These are phyloP conservation scores for Bostrychus sinensis DNA, from an alignment of 2,113 vertebrate species.

Conservation along the genomic window DNA sequence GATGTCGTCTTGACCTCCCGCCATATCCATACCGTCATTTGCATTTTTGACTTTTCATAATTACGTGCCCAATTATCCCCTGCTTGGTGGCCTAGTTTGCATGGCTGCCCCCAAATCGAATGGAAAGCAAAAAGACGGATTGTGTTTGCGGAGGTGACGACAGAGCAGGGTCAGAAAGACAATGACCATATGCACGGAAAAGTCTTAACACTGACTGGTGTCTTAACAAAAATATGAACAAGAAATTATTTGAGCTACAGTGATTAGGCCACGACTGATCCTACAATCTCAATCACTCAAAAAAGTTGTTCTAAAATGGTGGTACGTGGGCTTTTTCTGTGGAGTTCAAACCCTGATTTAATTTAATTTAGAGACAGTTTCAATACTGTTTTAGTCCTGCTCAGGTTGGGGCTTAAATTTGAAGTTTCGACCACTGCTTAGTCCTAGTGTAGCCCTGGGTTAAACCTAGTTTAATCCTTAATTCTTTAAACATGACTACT, in stretches of 20 bases:
- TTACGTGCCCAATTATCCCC: conserved; percentile 71
- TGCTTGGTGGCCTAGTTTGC: conserved; percentile 75
- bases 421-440: no score
- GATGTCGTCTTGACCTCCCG: conserved; percentile 65
- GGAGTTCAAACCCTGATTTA: no score
- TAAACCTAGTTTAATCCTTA: no score
- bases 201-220: not conserved
- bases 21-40: conserved; percentile 65
- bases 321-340: no score
- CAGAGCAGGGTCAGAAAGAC: not conserved
- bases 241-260: not conserved
- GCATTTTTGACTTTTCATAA: conserved; percentile 79
- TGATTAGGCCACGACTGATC: no score
- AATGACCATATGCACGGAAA: not conserved
- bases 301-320: no score
- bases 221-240: not conserved
- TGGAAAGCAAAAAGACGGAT: conserved; percentile 9
- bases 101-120: conserved; percentile 47
- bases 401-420: no score
- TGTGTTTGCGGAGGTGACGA: conserved; percentile 14
- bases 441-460: no score
- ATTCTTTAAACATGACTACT: no score
- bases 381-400: no score
- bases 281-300: no score
- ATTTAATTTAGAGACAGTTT: no score